Percentiles rank a stretch among this genome's conserved stretches.
Evolutionary conservation across 2,888 invertebrate species (phyloP).

Genomic region (Griposia aprilina): DNA sequence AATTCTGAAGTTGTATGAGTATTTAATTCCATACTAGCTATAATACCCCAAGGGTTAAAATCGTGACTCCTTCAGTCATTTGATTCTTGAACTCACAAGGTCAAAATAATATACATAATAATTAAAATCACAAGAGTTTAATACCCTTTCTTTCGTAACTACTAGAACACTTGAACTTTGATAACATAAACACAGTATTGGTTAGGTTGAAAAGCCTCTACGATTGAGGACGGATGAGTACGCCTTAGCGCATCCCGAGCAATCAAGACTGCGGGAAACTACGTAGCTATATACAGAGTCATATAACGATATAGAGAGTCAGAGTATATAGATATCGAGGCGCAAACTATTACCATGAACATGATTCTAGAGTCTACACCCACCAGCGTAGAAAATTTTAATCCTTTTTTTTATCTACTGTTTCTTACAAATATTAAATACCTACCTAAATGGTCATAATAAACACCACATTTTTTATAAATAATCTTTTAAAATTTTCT

Average conservation of each 20-base stretch:
- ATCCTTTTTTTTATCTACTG: neutral
- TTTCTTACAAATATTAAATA: no score
- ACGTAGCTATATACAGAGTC: neutral
- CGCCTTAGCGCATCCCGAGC: neutral
- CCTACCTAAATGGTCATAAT: no score
- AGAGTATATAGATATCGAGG: neutral
- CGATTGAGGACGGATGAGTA: no score
- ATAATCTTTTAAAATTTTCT: neutral
- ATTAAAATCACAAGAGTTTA: constrained; percentile 33
- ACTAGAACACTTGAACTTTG: constrained; percentile 21
- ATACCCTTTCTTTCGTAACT: constrained; percentile 22
- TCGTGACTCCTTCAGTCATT: constrained; percentile 34
- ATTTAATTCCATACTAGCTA: constrained; percentile 11
- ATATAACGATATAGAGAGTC: no score
- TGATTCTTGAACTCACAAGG: constrained; percentile 25
- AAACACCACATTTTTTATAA: neutral
- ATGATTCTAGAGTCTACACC: no score
- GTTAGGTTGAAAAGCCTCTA: neutral
- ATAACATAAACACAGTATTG: neutral
- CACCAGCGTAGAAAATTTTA: neutral
- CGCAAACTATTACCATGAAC: no score
- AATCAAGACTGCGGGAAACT: no score
- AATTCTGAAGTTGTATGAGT: neutral
- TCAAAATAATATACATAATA: constrained; percentile 37
- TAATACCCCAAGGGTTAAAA: constrained; percentile 24